Evolutionary conservation across 2,113 vertebrate genomes (phyloP), one percentile per base, ranked within the genome.

Genomic region (Platycercus adscitus): DNA sequence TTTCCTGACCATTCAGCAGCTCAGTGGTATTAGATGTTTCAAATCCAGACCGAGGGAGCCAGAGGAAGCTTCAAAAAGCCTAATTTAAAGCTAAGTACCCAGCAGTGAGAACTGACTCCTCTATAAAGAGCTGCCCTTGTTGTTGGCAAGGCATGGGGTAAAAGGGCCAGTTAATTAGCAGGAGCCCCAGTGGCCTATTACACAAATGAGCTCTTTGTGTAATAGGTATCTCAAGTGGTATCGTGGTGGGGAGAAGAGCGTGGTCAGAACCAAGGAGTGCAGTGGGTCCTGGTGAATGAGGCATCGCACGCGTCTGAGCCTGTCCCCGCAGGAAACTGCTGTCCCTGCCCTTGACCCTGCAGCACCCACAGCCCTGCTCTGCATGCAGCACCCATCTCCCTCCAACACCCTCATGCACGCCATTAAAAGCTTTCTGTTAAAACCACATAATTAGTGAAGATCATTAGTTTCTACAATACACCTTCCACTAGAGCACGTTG

Each of bases 101-200:
- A 44, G 35, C 2, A 6, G 72, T 20, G 76, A 70, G 49, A 37
- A 19, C 33, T 6, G 66, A 6, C 41, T 53, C 31, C 64, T 33
- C 28, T 28, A 13, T 17, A 23, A 21, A 91, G 60, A 39, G 47
- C 20, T 29, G 60, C 8, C 61, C 81, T 17, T 4, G 55, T 1
- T 56, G 47, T 3, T n/a, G 56, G 87, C 65, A 46, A 6, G 0
- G 26, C 0, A 0, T 0, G 0, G 89, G 44, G 46, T 28, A 29
- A 88, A 79, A 63, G 46, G 33, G 39, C 41, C 28, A 0, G 76
- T 39, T 95, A 66, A 94, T 93, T 78, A 94, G 83, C 72, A 75
- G 58, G 9, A 95, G 35, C 20, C 47, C 18, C 33, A 1, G 21
- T 7, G 33, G 64, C 44, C 68, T 52, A 25, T 86, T 46, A 89